Evolutionary conservation across 2,113 vertebrate species (phyloP).

Genomic region (Tylochromis polylepis): DNA sequence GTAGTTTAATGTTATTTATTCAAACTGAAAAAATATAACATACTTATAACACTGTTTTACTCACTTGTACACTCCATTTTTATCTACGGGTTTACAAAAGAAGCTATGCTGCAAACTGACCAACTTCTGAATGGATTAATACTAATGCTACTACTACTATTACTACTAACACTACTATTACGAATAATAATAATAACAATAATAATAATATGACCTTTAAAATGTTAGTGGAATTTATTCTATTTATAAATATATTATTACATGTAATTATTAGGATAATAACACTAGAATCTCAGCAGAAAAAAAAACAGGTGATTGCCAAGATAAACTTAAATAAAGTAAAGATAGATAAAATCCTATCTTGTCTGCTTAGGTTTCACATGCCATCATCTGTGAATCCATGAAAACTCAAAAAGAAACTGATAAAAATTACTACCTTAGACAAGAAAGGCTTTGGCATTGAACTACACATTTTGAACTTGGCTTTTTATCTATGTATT

Average conservation of each 20-base stretch:
- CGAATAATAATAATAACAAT: not conserved
- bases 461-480: not conserved
- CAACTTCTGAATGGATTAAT: not conserved
- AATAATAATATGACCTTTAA: not conserved
- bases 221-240: not conserved
- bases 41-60: not conserved
- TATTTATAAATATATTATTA: not conserved
- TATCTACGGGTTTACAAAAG: slow-evolving; percentile 23
- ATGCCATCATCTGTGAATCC: not conserved
- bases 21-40: not conserved
- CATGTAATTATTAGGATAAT: not conserved
- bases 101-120: not conserved
- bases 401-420: no score
- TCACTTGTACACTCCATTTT: not conserved
- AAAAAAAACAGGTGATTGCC: not conserved
- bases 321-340: not conserved
- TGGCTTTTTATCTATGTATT: not conserved
- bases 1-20: not conserved
- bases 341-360: not conserved
- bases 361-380: not conserved
- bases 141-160: not conserved
- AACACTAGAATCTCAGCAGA: not conserved
- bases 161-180: not conserved
- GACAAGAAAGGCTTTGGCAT: not conserved
- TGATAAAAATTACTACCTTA: no score